A percentile compares a stretch with the other conserved stretches of the same genome.
These are phyloP conservation scores for Archivesica marissinica DNA, from an alignment of 1,140 invertebrate species.

Conservation along the genomic window DNA sequence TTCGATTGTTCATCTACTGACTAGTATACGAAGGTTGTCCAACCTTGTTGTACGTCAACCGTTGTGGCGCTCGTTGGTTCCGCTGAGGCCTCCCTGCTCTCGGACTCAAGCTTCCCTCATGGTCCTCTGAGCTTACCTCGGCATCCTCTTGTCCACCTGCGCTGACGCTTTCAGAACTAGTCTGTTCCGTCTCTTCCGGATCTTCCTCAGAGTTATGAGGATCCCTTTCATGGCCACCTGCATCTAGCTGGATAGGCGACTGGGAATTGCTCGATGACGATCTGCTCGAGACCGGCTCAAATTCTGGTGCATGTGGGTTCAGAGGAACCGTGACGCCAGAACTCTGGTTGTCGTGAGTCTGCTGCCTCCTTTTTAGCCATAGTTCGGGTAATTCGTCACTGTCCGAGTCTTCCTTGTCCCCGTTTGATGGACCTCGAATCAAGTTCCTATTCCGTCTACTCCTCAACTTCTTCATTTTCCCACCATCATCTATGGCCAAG, in stretches of 20 bases:
- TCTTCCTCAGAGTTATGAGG: too few relatives aligned
- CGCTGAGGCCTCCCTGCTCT: too few relatives aligned
- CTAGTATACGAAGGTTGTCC: too few relatives aligned
- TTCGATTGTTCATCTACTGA: too few relatives aligned
- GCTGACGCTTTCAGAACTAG: too few relatives aligned
- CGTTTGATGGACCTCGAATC: not conserved
- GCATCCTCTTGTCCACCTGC: too few relatives aligned
- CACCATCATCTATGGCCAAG: not conserved
- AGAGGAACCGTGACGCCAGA: not conserved
- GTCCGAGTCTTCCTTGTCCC: not conserved
- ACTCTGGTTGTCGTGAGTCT: not conserved
- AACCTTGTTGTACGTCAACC: too few relatives aligned
- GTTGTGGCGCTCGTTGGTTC: too few relatives aligned
- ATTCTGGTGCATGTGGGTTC: not conserved
- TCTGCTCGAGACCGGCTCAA: not conserved
- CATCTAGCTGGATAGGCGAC: not conserved
- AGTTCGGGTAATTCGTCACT: not conserved
- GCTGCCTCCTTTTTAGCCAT: not conserved
- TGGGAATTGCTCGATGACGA: not conserved
- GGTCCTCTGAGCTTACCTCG: too few relatives aligned
- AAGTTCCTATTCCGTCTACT: not conserved
- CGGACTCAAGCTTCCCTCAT: too few relatives aligned
- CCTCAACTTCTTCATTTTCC: not conserved
- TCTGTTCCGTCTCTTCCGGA: too few relatives aligned
- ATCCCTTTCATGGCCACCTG: not conserved